Base-by-base conservation (phyloP, 2,113 vertebrate species). In the Tursiops truncatus region DNA sequence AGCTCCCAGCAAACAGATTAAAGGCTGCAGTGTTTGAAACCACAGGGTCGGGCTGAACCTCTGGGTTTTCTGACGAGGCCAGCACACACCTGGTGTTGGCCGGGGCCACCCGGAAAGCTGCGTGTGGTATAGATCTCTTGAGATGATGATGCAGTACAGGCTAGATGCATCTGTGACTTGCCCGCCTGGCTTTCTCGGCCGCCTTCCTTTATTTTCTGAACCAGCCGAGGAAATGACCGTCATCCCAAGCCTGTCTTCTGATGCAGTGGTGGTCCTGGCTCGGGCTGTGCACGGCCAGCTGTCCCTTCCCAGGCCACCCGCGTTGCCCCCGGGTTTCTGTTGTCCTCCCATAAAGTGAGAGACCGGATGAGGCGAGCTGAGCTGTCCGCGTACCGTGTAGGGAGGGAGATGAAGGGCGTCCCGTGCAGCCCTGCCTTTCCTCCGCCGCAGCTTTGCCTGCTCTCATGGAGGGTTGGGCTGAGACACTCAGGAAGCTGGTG, bases 381-480 rank as follows among this genome's bases (percentile, higher is more conserved):
- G 10, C 3, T 14, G 0, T 33, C 63, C 17, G 28, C 3, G 3
- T 8, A 26, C 44, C 38, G 0, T n/a, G 7, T 23, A 3, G 5
- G 47, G 80, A 83, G 23, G 31, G 33, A 65, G 38, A 38, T 6
- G 76, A 85, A 53, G 44, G 25, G 21, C 12, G 0, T 53, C 38
- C n/a, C 28, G 1, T 41, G 67, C 41, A 8, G 1, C 21, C 47
- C 58, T 50, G 26, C n/a, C 8, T 41, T 67, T 26, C 23, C 33
- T 68, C 63, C 33, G 58, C 77, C 53, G 85, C 15, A 0, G 36
- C 62, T 76, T 31, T 50, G 74, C n/a, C 41, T 21, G 9, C 12
- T 82, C 38, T 71, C 47, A 1, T 15, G 28, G 17, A 84, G 62
- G 38, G 25, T 47, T 21, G 33, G 36, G 12, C 83, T 80, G 63